Evolutionary conservation across 2,888 invertebrate species (phyloP), one percentile per base, ranked within the genome.

Genomic region (Patella pellucida): DNA sequence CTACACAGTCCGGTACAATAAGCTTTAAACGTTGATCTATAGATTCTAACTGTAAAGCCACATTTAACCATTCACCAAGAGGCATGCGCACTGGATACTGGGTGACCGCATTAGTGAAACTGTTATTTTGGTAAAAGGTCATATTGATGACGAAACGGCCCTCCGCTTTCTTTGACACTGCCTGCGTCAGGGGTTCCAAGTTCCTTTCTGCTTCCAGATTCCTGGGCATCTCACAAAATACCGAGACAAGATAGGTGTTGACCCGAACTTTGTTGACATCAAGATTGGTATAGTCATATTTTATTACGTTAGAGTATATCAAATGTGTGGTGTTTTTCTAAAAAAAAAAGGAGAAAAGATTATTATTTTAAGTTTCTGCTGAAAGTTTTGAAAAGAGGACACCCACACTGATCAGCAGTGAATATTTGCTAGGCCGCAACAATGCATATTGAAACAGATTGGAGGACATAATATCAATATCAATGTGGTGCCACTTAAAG

Each of bases 241-340:
- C 81, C 7, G 82, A 76, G 5, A 89, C 81, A 74, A 83, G 78
- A 81, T 87, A 89, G 0, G 83, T 82, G 77, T 87, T 87, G 3
- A 81, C 79, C 14, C 86, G 76, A 19, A 84, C 85, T 67, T 88
- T 85, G 50, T 76, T 31, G 11, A 81, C 83, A 14, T 77, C 76
- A 5, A 74, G 74, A 0, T 78, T 71, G 1, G 89, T 87, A 31
- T 82, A 83, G 50, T 85, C 83, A 69, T 87, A 85, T 41, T 79
- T 75, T 41, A 87, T 78, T 7, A 79, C 79, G 71, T 86, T 89
- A 50, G 75, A 78, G 80, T 89, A 90, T 23, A 85, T 80, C 50
- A 89, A 86, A 78, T 88, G 87, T 0, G 87, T 86, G 1, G 69
- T 75, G 74, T 90, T 90, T 23, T 78, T 73, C 89, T 90, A 84